Base-by-base conservation (phyloP, 1,140 invertebrate genomes). In the Alviniconcha marisindica region DNA sequence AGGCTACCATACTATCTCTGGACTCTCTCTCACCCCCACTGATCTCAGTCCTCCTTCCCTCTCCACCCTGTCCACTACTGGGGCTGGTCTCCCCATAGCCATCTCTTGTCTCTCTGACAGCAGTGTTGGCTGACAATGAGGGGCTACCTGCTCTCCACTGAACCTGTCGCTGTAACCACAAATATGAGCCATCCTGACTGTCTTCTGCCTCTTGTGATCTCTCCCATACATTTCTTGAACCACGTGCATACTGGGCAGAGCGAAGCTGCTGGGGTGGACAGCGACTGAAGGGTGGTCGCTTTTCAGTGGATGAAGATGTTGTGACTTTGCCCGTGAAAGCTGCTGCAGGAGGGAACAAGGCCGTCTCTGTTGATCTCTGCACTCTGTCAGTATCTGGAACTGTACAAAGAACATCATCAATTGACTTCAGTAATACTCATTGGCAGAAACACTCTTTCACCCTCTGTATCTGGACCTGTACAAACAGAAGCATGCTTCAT, bases 111-210 rank as follows among this genome's bases (percentile, higher is more conserved):
- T 71, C 69, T 21, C 36, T 71, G 24, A 40, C 33, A 18, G 18
- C 36, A 40, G 4, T 71, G 24, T 24, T 18, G 14, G 36, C 36
- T 21, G 69, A 36, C 38, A 71, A 7, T 5, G 10, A 33, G 15
- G 69, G 4, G 36, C 69, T 71, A 2, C 69, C 73, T 0, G 73
- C 44, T 33, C 73, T 48, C 40, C 73, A 48, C 73, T 28, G 73
- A 18, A 76, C 73, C 24, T 69, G 60, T 28, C 38, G 78, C 24
- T 42, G 78, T n/a, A 60, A 18, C 56, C 36, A 74, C 40, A 79
- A 76, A 79, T 69, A 83, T 33, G 48, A 84, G 40, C 42, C 76
- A 71, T 83, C 77, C 44, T n/a, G n/a, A 36, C 76, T 78, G 28
- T 71, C 82, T 31, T 78, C 69, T 33, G 31, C 28, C 28, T 66